These are phyloP conservation scores for Anguilla pacifica DNA, from an alignment of 2,797 vertebrate species.

Conservation along the genomic window DNA sequence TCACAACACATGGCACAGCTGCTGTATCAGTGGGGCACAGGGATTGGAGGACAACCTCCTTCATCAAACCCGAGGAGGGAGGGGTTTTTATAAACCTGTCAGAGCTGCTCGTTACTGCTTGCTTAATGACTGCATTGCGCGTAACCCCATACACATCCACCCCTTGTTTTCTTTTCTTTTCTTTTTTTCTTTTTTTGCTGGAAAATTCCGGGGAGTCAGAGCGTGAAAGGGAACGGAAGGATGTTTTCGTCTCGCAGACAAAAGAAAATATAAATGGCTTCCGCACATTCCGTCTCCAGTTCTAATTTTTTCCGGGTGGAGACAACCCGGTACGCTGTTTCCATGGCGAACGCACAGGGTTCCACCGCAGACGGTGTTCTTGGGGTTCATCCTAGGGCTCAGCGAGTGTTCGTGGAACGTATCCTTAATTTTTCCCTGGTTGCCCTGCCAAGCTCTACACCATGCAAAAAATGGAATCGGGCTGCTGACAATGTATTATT, in stretches of 20 bases:
- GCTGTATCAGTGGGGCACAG: background rate
- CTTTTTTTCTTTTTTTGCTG: background rate
- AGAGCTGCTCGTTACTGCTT: conserved; percentile 16
- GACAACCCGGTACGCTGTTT: background rate
- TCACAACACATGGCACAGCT: background rate
- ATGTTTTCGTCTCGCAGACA: background rate
- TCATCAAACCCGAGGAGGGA: conserved; percentile 2
- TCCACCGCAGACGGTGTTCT: background rate
- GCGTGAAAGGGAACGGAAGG: background rate
- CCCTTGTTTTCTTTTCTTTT: background rate
- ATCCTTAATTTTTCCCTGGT: background rate
- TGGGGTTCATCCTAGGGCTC: background rate
- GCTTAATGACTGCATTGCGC: conserved; percentile 21
- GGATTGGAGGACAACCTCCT: background rate
- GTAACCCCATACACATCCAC: background rate
- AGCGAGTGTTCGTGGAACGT: background rate
- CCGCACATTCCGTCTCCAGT: background rate
- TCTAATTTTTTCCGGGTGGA: background rate
- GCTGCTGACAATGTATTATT: conserved; percentile 6
- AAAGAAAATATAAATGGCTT: background rate
- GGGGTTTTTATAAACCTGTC: conserved; percentile 9
- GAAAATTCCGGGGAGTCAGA: background rate
- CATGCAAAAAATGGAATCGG: background rate
- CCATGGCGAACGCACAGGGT: too few relatives aligned
- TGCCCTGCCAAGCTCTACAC: background rate